Percentiles rank a stretch among this genome's conserved stretches.
These are phyloP conservation scores for Drosophila kohkoa DNA, from an alignment of 1,140 invertebrate species.

Conservation along the genomic window DNA sequence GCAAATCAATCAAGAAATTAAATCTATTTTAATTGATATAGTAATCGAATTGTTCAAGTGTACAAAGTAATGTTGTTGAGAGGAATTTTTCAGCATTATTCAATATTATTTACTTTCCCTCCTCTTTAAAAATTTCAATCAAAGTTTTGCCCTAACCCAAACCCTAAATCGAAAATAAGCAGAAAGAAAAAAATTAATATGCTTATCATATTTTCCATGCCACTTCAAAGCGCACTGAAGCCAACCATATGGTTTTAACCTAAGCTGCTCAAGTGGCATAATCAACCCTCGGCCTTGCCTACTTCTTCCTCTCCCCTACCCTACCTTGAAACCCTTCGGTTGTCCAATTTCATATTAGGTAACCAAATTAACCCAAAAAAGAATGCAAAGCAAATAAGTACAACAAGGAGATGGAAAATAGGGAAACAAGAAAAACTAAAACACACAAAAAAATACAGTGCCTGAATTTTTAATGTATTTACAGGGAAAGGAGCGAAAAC, in stretches of 20 bases:
- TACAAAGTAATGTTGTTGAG: too few relatives aligned
- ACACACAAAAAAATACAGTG: slow-evolving; percentile 2
- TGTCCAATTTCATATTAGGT: slow-evolving; percentile 38
- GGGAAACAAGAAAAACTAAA: slow-evolving; percentile 21
- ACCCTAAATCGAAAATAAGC: slow-evolving; percentile 11
- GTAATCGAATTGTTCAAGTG: neutral
- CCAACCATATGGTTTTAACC: slow-evolving; percentile 66
- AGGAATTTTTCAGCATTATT: neutral
- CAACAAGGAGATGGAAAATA: slow-evolving; percentile 4
- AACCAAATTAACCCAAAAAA: slow-evolving; percentile 52
- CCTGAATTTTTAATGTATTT: slow-evolving; percentile 71
- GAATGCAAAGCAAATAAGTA: slow-evolving; percentile 34
- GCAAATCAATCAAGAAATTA: slow-evolving; percentile 24
- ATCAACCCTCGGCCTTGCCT: slow-evolving; percentile 38
- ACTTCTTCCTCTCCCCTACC: neutral
- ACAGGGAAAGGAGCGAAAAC: slow-evolving; percentile 30
- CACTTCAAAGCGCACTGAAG: slow-evolving; percentile 68
- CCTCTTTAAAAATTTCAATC: slow-evolving; percentile 41
- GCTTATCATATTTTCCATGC: slow-evolving; percentile 65
- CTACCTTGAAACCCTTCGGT: slow-evolving; percentile 19
- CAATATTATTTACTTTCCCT: slow-evolving; percentile 6
- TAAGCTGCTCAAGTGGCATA: slow-evolving; percentile 77
- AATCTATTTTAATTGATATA: too few relatives aligned
- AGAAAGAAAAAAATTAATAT: slow-evolving; percentile 49
- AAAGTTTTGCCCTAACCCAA: slow-evolving; percentile 28